Percentiles rank a stretch among this genome's conserved stretches.
Evolutionary conservation across 2,113 vertebrate genomes (phyloP).

Genomic region (Macquaria australasica): DNA sequence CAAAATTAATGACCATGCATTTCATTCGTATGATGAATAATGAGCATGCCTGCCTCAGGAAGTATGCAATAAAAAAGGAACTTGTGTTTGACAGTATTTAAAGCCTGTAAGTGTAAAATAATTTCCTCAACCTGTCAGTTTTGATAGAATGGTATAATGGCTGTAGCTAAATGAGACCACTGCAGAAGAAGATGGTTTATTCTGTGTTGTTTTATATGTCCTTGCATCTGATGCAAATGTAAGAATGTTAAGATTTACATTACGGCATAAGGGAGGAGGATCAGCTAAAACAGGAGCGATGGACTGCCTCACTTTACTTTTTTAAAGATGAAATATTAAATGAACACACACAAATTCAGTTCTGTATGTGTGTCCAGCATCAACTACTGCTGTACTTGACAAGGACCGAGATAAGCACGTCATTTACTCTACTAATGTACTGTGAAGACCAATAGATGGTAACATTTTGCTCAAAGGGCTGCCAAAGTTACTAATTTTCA

Average conservation of each 20-base stretch:
- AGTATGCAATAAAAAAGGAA: neutral
- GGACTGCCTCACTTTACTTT: neutral
- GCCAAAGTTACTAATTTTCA: neutral
- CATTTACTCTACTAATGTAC: constrained; percentile 25
- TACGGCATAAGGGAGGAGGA: neutral
- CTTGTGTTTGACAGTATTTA: neutral
- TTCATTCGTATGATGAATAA: constrained; percentile 7
- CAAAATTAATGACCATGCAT: constrained; percentile 15
- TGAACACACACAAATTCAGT: neutral
- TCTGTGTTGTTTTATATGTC: neutral
- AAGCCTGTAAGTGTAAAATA: neutral
- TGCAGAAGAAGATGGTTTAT: neutral
- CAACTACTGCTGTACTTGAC: neutral
- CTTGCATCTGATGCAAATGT: neutral
- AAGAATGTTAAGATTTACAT: neutral
- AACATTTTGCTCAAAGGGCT: neutral
- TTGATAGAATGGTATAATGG: neutral
- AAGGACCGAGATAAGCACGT: neutral
- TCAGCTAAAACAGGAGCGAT: neutral
- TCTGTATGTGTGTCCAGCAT: neutral
- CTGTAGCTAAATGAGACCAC: neutral
- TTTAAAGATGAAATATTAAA: neutral
- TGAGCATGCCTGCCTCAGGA: neutral
- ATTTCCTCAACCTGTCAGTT: constrained; percentile 2
- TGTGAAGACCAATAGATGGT: constrained; percentile 1